Base-by-base conservation (phyloP, 2,797 vertebrate genomes). In the Spondyliosoma cantharus region DNA sequence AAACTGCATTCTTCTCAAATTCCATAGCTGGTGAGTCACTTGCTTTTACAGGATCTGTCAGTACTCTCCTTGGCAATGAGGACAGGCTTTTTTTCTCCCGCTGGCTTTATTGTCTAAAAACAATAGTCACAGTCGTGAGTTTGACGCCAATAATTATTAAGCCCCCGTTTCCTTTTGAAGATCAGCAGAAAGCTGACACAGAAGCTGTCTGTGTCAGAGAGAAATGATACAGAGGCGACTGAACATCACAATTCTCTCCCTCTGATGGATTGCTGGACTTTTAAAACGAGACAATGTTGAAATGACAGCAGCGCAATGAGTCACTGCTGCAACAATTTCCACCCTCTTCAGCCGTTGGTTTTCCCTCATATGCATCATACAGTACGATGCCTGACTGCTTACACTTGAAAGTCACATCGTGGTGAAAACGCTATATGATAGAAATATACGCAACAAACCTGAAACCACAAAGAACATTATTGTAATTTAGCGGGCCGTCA, bases 91-190 rank as follows among this genome's bases (percentile, higher is more conserved):
- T 69, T 85, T 65, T 16, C 65, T 15, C 50, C 65, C 14, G 14
- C 50, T 50, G 72, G 45, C 27, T 91, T 78, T 82, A 82, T 81
- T 85, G 83, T 90, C 54, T 71, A 65, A 69, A 89, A 88, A 90
- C 80, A 87, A 91, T 76, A 69, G 76, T 80, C 69, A 62, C 61
- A 86, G 77, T 76, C 81, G 52, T 86, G 86, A 79, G 74, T 82
- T 83, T 90, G 88, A 91, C 29, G 19, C 65, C 80, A 83, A 49
- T 81, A 80, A 87, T 68, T 83, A 90, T 87, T 72, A 89, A 79
- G 78, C 69, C 70, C 46, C 22, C 4, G 67, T 73, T 82, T 71
- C 58, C 58, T 87, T 76, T 85, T 81, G 71, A 77, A 16, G 71
- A 74, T 77, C 71, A 65, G 68, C 63, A 74, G 73, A 81, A 67